These are phyloP conservation scores for Teleopsis dalmanni DNA, from an alignment of 1,140 invertebrate species.

Conservation along the genomic window DNA sequence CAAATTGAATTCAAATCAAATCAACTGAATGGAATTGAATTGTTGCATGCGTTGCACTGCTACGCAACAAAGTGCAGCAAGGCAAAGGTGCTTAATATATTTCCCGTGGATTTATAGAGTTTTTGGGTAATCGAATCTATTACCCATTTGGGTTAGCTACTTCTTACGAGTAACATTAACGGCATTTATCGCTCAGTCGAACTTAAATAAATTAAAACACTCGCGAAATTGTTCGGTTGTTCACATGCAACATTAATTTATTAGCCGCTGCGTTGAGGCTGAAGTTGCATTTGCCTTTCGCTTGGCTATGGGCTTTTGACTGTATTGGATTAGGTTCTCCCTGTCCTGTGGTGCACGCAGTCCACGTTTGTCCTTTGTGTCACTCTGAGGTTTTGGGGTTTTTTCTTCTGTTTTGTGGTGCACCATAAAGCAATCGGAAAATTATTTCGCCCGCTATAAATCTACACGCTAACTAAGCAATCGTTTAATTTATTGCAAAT, in stretches of 20 bases:
- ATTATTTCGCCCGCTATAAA: conserved; percentile 12
- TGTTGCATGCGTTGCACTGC: neutral
- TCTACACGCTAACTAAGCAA: conserved; percentile 13
- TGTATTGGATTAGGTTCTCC: too few relatives aligned
- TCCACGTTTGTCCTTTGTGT: neutral
- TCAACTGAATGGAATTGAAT: conserved; percentile 6
- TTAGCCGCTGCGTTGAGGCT: conserved; percentile 1
- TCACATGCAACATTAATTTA: conserved; percentile 4
- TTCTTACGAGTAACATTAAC: too few relatives aligned
- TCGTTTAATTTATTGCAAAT: conserved; percentile 19
- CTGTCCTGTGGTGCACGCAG: neutral
- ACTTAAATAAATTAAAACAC: conserved; percentile 9
- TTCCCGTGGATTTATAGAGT: neutral
- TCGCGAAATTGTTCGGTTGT: neutral
- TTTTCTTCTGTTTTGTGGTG: conserved; percentile 22
- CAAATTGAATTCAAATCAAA: too few relatives aligned
- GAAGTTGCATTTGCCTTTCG: neutral
- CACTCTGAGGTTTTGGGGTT: neutral
- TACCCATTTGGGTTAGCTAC: neutral
- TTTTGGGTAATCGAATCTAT: neutral
- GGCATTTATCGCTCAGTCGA: too few relatives aligned
- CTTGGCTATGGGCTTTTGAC: neutral
- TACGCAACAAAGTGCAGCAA: neutral
- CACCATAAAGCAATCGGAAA: neutral
- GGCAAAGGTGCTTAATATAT: neutral